Evolutionary conservation across 1,140 invertebrate species (phyloP).

Genomic region (Cherax destructor): DNA sequence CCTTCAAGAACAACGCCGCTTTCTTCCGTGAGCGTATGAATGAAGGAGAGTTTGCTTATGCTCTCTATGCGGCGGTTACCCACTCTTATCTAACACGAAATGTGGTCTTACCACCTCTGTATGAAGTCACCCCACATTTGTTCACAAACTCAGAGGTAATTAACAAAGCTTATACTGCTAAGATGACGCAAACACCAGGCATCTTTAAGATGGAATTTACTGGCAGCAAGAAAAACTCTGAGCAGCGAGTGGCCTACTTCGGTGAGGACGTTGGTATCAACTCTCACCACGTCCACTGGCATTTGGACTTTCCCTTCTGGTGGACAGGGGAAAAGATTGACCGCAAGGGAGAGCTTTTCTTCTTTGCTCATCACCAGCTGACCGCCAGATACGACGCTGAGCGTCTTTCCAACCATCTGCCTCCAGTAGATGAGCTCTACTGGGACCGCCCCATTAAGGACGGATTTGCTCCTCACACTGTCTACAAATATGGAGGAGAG

Average conservation of each 20-base stretch:
- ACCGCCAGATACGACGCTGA: conserved; percentile 73
- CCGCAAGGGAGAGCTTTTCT: conserved; percentile 61
- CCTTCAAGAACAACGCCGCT: conserved; percentile 60
- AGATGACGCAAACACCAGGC: conserved; percentile 72
- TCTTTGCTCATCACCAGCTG: conserved; percentile 57
- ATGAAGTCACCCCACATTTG: conserved; percentile 25
- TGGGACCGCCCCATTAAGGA: conserved; percentile 76
- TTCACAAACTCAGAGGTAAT: conserved; percentile 73
- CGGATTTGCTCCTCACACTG: conserved; percentile 81
- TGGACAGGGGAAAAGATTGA: no score
- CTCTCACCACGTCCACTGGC: no score
- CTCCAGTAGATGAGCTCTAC: conserved; percentile 72
- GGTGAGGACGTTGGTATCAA: no score
- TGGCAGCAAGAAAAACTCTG: conserved; percentile 68
- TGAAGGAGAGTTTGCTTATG: conserved; percentile 65
- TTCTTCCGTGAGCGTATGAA: conserved; percentile 72
- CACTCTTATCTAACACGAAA: conserved; percentile 56
- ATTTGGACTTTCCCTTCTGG: no score
- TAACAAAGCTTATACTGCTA: conserved; percentile 72
- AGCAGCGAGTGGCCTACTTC: conserved; percentile 73
- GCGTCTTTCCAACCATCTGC: conserved; percentile 48
- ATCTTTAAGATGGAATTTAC: conserved; percentile 69
- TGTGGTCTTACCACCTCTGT: conserved; percentile 77
- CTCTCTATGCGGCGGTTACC: no score
- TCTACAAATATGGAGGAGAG: conserved; percentile 80